Evolutionary conservation across 2,797 vertebrate species (phyloP).

Genomic region (Macropodus opercularis): DNA sequence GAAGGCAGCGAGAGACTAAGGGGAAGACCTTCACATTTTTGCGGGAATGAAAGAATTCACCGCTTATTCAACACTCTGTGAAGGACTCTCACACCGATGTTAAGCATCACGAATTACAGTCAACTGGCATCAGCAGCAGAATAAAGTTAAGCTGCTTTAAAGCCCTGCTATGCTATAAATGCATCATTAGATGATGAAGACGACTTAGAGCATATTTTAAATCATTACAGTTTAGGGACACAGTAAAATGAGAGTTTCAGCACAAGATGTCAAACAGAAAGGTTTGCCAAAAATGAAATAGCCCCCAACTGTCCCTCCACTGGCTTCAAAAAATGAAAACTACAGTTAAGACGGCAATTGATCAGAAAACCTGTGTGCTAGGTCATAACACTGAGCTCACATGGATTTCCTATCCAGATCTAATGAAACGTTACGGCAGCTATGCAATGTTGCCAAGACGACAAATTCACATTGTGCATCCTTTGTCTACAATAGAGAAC

Average conservation of each 20-base stretch:
- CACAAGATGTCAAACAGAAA: constrained; percentile 17
- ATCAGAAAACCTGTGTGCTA: constrained; percentile 26
- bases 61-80: not conserved
- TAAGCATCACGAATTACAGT: too few species aligned
- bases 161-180: constrained; percentile 13
- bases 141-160: constrained; percentile 13
- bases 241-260: constrained; percentile 12
- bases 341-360: constrained; percentile 37
- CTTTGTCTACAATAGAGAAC: constrained; percentile 8
- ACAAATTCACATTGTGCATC: constrained; percentile 26
- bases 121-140: constrained; percentile 3
- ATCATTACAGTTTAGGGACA: constrained; percentile 29
- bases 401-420: constrained; percentile 44
- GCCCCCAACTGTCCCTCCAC: constrained; percentile 3
- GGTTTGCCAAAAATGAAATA: constrained; percentile 10
- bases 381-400: constrained; percentile 34
- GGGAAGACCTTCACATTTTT: not conserved
- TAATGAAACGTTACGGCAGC: constrained; percentile 22
- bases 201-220: constrained; percentile 17
- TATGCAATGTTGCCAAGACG: constrained; percentile 36
- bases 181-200: constrained; percentile 6
- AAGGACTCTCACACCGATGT: not conserved
- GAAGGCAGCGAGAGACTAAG: constrained; percentile 4
- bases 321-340: constrained; percentile 40
- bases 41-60: constrained; percentile 1